phyloP scores from a whole-genome alignment of 2,888 invertebrate genomes.

The Parnassius glacialis region DNA sequence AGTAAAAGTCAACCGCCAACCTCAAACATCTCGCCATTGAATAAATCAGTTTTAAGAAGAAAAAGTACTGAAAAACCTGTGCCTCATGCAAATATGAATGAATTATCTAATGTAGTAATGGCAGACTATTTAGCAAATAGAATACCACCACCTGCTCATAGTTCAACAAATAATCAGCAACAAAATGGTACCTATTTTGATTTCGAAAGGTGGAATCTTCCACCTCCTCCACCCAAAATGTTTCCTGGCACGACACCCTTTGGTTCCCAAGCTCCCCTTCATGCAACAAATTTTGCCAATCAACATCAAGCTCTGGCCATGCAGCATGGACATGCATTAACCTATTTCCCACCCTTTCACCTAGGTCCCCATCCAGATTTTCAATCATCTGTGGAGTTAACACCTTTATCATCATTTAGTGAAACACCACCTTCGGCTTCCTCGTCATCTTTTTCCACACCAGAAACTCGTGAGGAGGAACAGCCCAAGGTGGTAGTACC shows the following conservation, averaged over 20 bases:
- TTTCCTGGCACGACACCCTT: slow-evolving; percentile 83
- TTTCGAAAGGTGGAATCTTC: slow-evolving; percentile 90
- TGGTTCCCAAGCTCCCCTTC: slow-evolving; percentile 79
- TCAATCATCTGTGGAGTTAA: slow-evolving; percentile 84
- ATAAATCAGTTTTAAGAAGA: slow-evolving; percentile 71
- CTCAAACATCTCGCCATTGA: slow-evolving; percentile 49
- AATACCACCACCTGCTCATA: slow-evolving; percentile 87
- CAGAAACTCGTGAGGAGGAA: slow-evolving; percentile 83
- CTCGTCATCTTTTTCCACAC: slow-evolving; percentile 79
- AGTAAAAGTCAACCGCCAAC: slow-evolving; percentile 63
- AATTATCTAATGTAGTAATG: slow-evolving; percentile 78
- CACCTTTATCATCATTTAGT: slow-evolving; percentile 80
- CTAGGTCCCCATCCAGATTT: slow-evolving; percentile 85
- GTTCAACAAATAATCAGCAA: slow-evolving; percentile 80
- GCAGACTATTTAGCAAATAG: slow-evolving; percentile 81
- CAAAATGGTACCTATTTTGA: slow-evolving; percentile 88
- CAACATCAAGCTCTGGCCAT: slow-evolving; percentile 85
- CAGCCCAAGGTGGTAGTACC: slow-evolving; percentile 93
- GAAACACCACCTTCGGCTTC: slow-evolving; percentile 81
- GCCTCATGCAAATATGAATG: slow-evolving; percentile 73
- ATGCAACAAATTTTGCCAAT: slow-evolving; percentile 78
- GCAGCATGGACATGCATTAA: slow-evolving; percentile 85
- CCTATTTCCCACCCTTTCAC: slow-evolving; percentile 89
- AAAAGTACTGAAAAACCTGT: slow-evolving; percentile 81
- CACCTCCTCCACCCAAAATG: slow-evolving; percentile 85